Percentiles rank a stretch among this genome's conserved stretches.
Evolutionary conservation across 2,113 vertebrate species (phyloP).

Genomic region (Mobula hypostoma): DNA sequence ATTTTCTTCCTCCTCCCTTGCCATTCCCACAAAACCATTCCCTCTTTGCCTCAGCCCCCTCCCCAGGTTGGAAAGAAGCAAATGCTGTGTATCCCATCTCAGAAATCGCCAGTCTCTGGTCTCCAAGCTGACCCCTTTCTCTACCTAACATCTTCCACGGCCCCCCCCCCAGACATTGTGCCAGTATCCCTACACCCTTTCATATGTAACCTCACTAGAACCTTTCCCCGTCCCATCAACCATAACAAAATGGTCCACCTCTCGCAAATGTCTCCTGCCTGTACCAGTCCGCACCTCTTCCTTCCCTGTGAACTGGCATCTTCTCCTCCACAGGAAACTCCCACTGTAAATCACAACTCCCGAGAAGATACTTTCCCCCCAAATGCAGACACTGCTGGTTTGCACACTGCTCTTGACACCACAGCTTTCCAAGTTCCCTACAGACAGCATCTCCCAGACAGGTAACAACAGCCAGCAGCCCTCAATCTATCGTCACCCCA

Average conservation of each 20-base stretch:
- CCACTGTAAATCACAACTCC: neutral
- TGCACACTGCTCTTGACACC: neutral
- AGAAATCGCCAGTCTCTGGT: no score
- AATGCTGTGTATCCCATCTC: neutral
- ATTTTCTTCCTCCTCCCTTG: neutral
- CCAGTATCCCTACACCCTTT: no score
- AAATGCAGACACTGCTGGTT: neutral
- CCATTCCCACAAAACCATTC: conserved; percentile 15
- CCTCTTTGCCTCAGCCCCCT: no score
- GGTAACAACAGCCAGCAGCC: neutral
- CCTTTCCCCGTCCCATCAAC: no score
- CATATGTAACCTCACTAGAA: no score
- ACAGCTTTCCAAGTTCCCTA: neutral
- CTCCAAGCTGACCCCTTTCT: neutral
- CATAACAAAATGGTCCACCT: no score
- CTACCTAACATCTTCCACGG: no score
- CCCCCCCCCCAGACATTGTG: neutral
- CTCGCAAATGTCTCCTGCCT: neutral
- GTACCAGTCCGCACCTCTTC: no score
- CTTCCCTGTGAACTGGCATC: neutral
- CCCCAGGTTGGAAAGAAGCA: no score
- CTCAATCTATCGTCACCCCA: neutral
- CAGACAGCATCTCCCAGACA: neutral
- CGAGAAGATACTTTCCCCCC: neutral
- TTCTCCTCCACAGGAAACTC: neutral